Base-by-base conservation (phyloP, 2,888 invertebrate genomes). In the Polia nebulosa region DNA sequence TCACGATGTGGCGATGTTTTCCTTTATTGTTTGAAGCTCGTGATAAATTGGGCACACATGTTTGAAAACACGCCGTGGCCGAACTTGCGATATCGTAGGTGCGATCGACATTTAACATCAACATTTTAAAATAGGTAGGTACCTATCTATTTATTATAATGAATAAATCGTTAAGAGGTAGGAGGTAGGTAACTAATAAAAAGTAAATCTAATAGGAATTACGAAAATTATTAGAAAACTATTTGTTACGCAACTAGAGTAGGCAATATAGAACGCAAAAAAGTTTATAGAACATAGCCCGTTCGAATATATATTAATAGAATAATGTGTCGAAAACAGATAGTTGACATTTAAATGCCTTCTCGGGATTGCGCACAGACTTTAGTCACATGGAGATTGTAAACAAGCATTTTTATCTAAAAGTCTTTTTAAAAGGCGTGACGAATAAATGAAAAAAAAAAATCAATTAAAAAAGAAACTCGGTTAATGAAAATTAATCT, bases 31-130 rank as follows among this genome's bases (percentile, higher is more conserved):
- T 78, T 72, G 45, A 60, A 72, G 9, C 59, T 73, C 17, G 57
- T 64, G 79, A 73, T 75, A 78, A 60, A 75, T 75, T 78, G 52
- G 51, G 59, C 27, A 60, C 51, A 56, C 45, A 53, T 72, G 74
- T 72, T 72, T 57, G 51, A 8, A 57, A 78, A 78, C 25, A 45
- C 20, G 41, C 25, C n/a, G 20, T 15, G 25, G 20, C 20, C 3
- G 27, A 56, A 27, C n/a, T 41, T 58, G 49, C 3, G 29, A 45
- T 32, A 29, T 41, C 22, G 73, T 73, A 9, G 11, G n/a, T 51
- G 17, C 25, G 29, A 75, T 49, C n/a, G n/a, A 66, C 22, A 49
- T 75, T 75, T 7, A 25, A 27, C 2, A 36, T 20, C 8, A 22
- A 5, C 39, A 20, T 39, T 39, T 39, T 15, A 13, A 1, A 44